A percentile compares a stretch with the other conserved stretches of the same genome.
phyloP scores from a whole-genome alignment of 2,888 invertebrate species.

The Drosophila phalerata region DNA sequence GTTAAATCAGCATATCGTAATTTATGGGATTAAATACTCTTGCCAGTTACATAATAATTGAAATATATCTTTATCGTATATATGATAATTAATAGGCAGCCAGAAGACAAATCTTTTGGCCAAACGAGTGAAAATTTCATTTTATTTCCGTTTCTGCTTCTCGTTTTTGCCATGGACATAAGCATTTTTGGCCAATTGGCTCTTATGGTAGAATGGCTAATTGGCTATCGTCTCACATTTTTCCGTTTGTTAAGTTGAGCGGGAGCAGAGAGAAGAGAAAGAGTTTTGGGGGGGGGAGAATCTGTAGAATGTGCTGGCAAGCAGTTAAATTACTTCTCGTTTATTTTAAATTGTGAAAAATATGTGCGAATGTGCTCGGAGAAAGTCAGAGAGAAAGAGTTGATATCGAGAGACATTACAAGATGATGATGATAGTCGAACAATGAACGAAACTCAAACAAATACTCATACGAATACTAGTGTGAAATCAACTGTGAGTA shows the following conservation, averaged over 20 bases:
- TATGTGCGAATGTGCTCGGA: constrained; percentile 68
- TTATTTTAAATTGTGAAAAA: constrained; percentile 80
- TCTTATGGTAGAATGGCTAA: constrained; percentile 46
- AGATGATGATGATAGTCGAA: constrained; percentile 68
- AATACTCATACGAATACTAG: constrained; percentile 22
- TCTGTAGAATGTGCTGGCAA: constrained; percentile 49
- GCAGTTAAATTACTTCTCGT: constrained; percentile 81
- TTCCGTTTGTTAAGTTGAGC: constrained; percentile 19
- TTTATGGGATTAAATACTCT: constrained; percentile 7
- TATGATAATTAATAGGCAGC: constrained; percentile 11
- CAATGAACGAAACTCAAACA: constrained; percentile 41
- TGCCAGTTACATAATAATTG: constrained; percentile 9
- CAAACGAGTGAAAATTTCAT: not conserved
- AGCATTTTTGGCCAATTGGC: constrained; percentile 23
- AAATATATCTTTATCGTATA: constrained; percentile 8
- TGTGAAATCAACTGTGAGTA: constrained; percentile 17
- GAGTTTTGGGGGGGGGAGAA: not conserved
- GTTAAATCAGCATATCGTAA: constrained; percentile 6
- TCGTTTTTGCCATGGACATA: not conserved
- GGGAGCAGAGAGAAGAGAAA: constrained; percentile 18
- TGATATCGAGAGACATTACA: constrained; percentile 62
- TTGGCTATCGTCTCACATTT: constrained; percentile 68
- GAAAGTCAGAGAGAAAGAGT: not conserved
- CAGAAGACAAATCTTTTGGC: constrained; percentile 5
- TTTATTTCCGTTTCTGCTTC: not conserved